These are phyloP conservation scores for Harlomillsia oculata DNA, from an alignment of 1,140 invertebrate species.

Conservation along the genomic window DNA sequence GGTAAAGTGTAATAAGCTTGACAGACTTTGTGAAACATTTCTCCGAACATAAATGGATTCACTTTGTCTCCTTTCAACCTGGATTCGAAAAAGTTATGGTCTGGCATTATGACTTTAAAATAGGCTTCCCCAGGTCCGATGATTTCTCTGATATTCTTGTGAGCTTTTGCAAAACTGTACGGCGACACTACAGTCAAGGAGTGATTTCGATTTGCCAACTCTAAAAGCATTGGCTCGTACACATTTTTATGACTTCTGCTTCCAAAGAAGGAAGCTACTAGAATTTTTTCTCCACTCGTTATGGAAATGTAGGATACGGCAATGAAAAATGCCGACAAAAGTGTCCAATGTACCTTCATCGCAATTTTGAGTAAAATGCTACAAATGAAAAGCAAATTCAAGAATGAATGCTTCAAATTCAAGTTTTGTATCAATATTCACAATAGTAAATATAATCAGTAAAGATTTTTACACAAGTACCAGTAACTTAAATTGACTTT, in stretches of 20 bases:
- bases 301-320: too few species aligned
- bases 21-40: not conserved
- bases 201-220: slow-evolving; percentile 41
- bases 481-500: too few species aligned
- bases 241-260: slow-evolving; percentile 42
- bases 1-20: not conserved
- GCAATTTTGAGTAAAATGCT: too few species aligned
- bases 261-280: slow-evolving; percentile 39
- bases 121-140: not conserved
- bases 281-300: slow-evolving; percentile 25
- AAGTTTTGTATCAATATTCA: too few species aligned
- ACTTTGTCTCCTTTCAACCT: not conserved
- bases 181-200: slow-evolving; percentile 41
- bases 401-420: too few species aligned
- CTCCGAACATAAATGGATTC: not conserved
- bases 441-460: too few species aligned
- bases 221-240: slow-evolving; percentile 38
- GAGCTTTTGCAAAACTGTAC: not conserved
- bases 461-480: too few species aligned
- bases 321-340: too few species aligned
- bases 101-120: not conserved
- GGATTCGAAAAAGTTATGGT: slow-evolving; percentile 1
- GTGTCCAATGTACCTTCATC: too few species aligned
- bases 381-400: too few species aligned
- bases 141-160: slow-evolving; percentile 13